Conservation (phyloP, 2,888 invertebrate genomes). For the Synergus gifuensis region DNA sequence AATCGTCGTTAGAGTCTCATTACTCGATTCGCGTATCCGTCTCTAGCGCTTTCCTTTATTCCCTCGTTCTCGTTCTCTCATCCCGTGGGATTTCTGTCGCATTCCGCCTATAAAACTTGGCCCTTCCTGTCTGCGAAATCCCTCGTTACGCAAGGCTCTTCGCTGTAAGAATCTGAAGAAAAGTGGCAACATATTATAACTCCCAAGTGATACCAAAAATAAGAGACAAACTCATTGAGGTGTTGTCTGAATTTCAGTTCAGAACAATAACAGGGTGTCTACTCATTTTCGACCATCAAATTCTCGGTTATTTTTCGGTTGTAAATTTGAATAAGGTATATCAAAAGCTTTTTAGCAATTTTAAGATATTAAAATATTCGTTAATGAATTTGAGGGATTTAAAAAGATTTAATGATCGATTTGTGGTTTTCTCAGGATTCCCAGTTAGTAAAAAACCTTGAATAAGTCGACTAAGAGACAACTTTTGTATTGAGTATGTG, state of each 20-base stretch:
- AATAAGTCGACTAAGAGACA: background rate
- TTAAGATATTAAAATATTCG: too few species aligned
- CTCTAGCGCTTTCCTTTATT: constrained; percentile 62
- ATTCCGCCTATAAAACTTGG: constrained; percentile 70
- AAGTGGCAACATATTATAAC: constrained; percentile 51
- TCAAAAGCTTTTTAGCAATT: too few species aligned
- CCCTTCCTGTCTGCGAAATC: constrained; percentile 67
- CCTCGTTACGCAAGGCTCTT: constrained; percentile 64
- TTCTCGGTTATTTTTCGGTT: too few species aligned
- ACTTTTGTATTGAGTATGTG: background rate
- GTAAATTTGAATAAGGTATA: too few species aligned
- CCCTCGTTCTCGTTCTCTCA: constrained; percentile 51
- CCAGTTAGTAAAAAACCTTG: too few species aligned
- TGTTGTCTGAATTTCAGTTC: too few species aligned
- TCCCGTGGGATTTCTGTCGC: constrained; percentile 54
- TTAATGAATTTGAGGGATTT: too few species aligned
- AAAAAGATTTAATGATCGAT: too few species aligned
- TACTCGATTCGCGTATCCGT: constrained; percentile 67
- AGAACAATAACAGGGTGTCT: too few species aligned
- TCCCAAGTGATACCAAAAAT: constrained; percentile 27
- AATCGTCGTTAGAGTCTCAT: constrained; percentile 74
- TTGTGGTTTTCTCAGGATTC: too few species aligned
- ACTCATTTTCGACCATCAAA: too few species aligned
- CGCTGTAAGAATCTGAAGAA: constrained; percentile 42
- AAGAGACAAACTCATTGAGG: background rate